These are phyloP conservation scores for Chironomus striatipennis DNA, from an alignment of 1,140 invertebrate genomes.

Conservation along the genomic window DNA sequence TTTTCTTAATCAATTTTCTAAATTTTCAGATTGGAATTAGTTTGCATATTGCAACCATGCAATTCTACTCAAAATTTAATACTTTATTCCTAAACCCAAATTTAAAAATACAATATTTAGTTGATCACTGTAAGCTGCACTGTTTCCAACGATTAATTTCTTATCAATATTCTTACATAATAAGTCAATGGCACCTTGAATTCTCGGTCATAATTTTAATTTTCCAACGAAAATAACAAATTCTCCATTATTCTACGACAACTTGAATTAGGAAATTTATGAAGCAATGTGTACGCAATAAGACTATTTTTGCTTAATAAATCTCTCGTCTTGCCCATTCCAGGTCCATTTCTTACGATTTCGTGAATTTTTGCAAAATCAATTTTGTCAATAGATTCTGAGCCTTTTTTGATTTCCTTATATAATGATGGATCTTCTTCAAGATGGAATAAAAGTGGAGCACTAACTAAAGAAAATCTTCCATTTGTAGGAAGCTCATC, in stretches of 20 bases:
- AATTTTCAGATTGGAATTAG: no score
- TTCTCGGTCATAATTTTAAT: no score
- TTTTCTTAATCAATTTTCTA: no score
- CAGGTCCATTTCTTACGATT: constrained; percentile 44
- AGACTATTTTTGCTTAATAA: constrained; percentile 61
- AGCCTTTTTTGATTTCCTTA: constrained; percentile 55
- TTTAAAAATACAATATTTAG: no score
- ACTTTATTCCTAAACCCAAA: no score
- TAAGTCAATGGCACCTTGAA: no score
- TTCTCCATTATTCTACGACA: constrained; percentile 51
- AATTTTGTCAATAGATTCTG: constrained; percentile 55
- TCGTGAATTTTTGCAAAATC: constrained; percentile 51
- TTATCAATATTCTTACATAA: no score
- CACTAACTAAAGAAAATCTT: constrained; percentile 57
- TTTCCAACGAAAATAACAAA: constrained; percentile 50
- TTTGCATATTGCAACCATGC: no score
- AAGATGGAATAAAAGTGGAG: constrained; percentile 69
- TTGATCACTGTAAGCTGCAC: no score
- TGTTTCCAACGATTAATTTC: no score
- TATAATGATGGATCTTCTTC: constrained; percentile 60
- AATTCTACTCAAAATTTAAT: no score
- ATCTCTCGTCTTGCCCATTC: constrained; percentile 53
- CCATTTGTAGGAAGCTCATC: constrained; percentile 40
- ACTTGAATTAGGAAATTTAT: constrained; percentile 51
- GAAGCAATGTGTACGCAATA: constrained; percentile 54